Evolutionary conservation across 1,140 invertebrate genomes (phyloP).

Genomic region (Carposina sasakii): DNA sequence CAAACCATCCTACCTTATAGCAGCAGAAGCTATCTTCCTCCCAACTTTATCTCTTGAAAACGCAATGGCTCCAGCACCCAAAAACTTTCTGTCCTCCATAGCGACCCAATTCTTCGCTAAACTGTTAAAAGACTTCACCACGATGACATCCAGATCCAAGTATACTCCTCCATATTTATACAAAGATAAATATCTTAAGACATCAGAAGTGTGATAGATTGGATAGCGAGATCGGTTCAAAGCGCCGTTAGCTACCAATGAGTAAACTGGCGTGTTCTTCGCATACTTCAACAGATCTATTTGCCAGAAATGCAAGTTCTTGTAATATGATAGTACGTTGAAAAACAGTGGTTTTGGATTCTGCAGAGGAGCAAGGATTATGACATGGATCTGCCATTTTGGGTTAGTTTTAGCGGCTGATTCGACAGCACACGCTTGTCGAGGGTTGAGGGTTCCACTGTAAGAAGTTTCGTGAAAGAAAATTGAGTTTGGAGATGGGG

Average conservation of each 20-base stretch:
- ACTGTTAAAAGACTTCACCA: background rate
- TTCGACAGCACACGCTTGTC: slow-evolving; percentile 76
- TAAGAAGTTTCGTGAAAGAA: slow-evolving; percentile 77
- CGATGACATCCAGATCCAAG: background rate
- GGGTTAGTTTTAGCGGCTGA: slow-evolving; percentile 74
- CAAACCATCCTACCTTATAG: background rate
- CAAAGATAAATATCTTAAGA: too few species aligned
- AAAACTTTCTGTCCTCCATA: background rate
- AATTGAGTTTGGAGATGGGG: slow-evolving; percentile 45
- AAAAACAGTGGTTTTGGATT: too few species aligned
- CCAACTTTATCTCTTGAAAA: background rate
- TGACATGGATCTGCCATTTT: slow-evolving; percentile 64
- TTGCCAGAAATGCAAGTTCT: too few species aligned
- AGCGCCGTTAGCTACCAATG: too few species aligned
- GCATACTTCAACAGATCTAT: too few species aligned
- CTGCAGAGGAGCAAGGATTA: slow-evolving; percentile 65
- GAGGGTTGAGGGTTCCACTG: slow-evolving; percentile 44
- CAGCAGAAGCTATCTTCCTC: background rate
- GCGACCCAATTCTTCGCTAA: background rate
- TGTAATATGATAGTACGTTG: too few species aligned
- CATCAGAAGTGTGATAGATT: too few species aligned
- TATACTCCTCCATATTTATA: background rate
- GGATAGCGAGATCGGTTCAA: too few species aligned
- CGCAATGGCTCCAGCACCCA: background rate
- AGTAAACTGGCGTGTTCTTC: too few species aligned